Evolutionary conservation across 2,113 vertebrate genomes (phyloP), one percentile per base, ranked within the genome.

Genomic region (Neogobius melanostomus): DNA sequence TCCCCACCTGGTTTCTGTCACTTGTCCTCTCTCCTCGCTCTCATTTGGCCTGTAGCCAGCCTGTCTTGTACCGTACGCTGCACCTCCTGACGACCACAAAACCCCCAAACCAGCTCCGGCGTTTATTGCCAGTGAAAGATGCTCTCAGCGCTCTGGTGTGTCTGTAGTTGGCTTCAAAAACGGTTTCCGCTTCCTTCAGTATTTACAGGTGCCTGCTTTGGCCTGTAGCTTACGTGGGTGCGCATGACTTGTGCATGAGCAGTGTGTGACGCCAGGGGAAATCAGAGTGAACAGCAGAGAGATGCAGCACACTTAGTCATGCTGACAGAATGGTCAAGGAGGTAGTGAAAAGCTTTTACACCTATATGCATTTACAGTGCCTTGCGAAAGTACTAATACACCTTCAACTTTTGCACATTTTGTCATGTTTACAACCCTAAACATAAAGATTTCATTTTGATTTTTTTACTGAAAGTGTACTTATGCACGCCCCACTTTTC

Each of bases 261-360:
- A 68, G 77, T 83, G 75, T 83, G 67, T 47, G 71, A 71, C 72
- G 75, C 64, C 82, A 65, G 64, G 54, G 81, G 85, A 82, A 84
- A 74, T 82, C 79, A 74, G n/a, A 65, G 71, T 64, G 84, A 75
- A 68, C 72, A 59, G 70, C 72, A 70, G 49, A 9, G 74, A 85
- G 87, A 71, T 70, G 69, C 77, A 66, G 66, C 66, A 49, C 78
- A 84, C 76, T 82, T 74, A 71, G 79, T 81, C 82, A 83, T 60
- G 69, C 71, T 74, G 81, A 80, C 57, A 43, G 71, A 69, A 62
- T 71, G 46, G 48, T 65, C 74, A 68, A 72, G 62, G 50, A 53
- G 81, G 70, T 44, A 74, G 73, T 54, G 67, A 59, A 80, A 84
- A 79, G 82, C 79, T 89, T 85, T 88, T 75, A 85, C 79, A 49